phyloP scores from a whole-genome alignment of 1,140 invertebrate species.

The Bombus waltoni region DNA sequence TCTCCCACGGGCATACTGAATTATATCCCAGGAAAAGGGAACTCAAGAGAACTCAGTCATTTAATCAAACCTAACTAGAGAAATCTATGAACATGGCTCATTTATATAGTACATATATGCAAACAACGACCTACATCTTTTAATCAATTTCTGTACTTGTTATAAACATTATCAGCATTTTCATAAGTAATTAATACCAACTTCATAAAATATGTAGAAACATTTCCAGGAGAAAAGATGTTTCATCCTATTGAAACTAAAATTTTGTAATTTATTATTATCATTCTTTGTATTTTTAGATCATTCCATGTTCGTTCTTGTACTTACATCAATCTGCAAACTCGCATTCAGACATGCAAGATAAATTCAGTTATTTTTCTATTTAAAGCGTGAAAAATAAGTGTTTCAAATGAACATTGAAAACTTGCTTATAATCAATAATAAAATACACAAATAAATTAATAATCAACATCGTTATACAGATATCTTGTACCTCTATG shows the following conservation, averaged over 20 bases:
- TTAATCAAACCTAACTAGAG: constrained; percentile 21
- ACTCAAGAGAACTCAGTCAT: not conserved
- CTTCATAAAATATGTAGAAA: too few species aligned
- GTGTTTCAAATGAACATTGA: not conserved
- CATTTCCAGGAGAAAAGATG: too few species aligned
- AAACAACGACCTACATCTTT: not conserved
- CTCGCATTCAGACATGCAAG: not conserved
- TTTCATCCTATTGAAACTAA: too few species aligned
- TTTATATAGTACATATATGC: not conserved
- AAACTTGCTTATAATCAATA: not conserved
- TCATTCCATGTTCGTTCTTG: not conserved
- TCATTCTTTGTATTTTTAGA: too few species aligned
- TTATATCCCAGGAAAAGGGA: constrained; percentile 17
- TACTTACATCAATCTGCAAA: not conserved
- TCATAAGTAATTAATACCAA: too few species aligned
- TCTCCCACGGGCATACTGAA: constrained; percentile 15
- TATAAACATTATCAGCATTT: not conserved
- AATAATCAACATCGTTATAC: not conserved
- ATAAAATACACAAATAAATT: not conserved
- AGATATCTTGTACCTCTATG: too few species aligned
- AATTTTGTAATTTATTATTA: too few species aligned
- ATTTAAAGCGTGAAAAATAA: not conserved
- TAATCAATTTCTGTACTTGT: not conserved
- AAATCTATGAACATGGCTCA: not conserved
- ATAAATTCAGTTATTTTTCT: not conserved